These are phyloP conservation scores for Macropodus opercularis DNA, from an alignment of 2,797 vertebrate genomes.

Conservation along the genomic window DNA sequence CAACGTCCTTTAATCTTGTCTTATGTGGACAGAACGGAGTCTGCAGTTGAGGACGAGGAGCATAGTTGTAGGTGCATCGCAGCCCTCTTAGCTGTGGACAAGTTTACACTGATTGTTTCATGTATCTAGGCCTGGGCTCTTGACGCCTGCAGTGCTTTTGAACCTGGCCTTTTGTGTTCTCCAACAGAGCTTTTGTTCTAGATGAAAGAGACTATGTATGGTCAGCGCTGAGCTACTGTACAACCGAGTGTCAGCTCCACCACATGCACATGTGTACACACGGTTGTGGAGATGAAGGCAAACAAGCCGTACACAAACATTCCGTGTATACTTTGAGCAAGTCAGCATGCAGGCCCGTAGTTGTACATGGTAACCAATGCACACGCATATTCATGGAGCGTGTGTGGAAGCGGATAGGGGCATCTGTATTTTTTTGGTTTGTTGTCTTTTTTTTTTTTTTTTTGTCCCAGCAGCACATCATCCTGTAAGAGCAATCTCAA, in stretches of 20 bases:
- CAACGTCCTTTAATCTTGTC: constrained; percentile 59
- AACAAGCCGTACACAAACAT: constrained; percentile 39
- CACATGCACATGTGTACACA: constrained; percentile 21
- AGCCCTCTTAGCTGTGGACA: constrained; percentile 76
- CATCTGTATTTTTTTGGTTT: not conserved
- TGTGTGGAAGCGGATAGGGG: not conserved
- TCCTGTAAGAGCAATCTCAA: constrained; percentile 67
- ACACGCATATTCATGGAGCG: constrained; percentile 41
- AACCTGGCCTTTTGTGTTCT: constrained; percentile 83
- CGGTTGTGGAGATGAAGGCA: constrained; percentile 51
- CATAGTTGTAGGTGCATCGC: constrained; percentile 71
- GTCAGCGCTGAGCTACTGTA: constrained; percentile 73
- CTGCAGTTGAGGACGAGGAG: constrained; percentile 42
- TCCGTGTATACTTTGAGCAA: constrained; percentile 25
- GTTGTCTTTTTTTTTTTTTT: constrained; percentile 27
- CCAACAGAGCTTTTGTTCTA: constrained; percentile 84
- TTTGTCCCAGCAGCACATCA: constrained; percentile 36
- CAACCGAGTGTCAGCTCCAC: constrained; percentile 67
- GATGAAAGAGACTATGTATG: constrained; percentile 87
- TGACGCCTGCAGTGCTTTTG: constrained; percentile 77
- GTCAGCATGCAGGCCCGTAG: constrained; percentile 39
- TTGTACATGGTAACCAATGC: constrained; percentile 53
- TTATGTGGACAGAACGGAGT: constrained; percentile 47
- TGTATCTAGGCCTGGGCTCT: constrained; percentile 76
- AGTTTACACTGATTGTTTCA: constrained; percentile 83